Percentiles rank a stretch among this genome's conserved stretches.
These are phyloP conservation scores for Oncorhynchus masou DNA, from an alignment of 2,113 vertebrate species.

Conservation along the genomic window DNA sequence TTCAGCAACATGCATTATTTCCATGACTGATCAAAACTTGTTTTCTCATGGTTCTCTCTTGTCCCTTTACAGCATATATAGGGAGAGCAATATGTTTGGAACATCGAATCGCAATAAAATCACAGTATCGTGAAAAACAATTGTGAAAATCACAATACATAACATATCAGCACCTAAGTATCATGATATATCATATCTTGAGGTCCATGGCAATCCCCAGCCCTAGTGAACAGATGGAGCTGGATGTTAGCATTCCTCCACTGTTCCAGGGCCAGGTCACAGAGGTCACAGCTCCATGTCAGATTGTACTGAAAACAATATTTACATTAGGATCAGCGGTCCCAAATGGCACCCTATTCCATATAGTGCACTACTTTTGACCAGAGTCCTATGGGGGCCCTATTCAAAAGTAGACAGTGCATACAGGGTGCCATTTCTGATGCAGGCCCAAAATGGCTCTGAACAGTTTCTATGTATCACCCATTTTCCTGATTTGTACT, in stretches of 20 bases:
- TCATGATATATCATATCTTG: too few species aligned
- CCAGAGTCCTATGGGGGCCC: neutral
- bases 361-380: neutral
- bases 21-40: too few species aligned
- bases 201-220: too few species aligned
- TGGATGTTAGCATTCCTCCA: conserved; percentile 45
- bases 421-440: neutral
- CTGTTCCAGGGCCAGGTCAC: conserved; percentile 46
- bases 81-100: too few species aligned
- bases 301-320: conserved; percentile 28
- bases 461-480: neutral
- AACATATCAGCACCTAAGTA: too few species aligned
- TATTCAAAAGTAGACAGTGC: neutral
- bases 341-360: neutral
- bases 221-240: conserved; percentile 51
- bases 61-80: too few species aligned
- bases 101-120: too few species aligned
- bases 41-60: too few species aligned
- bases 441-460: neutral
- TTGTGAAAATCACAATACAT: too few species aligned
- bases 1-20: too few species aligned
- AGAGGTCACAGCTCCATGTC: conserved; percentile 27
- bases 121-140: too few species aligned
- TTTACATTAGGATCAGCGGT: conserved; percentile 26
- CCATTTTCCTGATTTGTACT: neutral